Evolutionary conservation across 2,113 vertebrate genomes (phyloP).

Genomic region (Melanerpes formicivorus): DNA sequence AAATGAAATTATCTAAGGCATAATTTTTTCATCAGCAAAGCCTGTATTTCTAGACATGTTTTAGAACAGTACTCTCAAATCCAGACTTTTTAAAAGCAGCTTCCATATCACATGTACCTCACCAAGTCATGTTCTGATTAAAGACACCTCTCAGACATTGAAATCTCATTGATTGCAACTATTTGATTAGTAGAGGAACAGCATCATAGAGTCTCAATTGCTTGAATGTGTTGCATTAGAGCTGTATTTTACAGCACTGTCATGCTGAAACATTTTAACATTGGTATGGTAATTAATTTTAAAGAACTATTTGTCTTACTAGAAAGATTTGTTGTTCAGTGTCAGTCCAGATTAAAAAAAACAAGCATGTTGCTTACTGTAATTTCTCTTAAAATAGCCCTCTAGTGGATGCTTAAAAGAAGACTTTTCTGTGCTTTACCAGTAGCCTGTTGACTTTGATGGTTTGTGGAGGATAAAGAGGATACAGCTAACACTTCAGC

Average conservation of each 20-base stretch:
- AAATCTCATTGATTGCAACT: neutral
- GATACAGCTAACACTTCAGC: too few relatives aligned
- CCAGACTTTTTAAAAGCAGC: neutral
- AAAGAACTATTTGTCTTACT: neutral
- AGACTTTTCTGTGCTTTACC: neutral
- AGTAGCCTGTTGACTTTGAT: neutral
- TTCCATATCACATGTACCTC: neutral
- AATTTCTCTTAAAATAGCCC: neutral
- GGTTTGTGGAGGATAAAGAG: too few relatives aligned
- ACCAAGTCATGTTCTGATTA: neutral
- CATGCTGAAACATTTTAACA: neutral
- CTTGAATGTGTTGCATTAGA: neutral
- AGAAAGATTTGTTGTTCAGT: neutral
- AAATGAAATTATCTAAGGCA: neutral
- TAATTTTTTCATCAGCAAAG: neutral
- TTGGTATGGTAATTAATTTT: neutral
- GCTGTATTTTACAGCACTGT: neutral
- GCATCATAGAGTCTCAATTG: neutral
- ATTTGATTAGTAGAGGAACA: neutral
- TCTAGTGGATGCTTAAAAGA: neutral
- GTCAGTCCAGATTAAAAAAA: neutral
- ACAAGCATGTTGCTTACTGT: fast-evolving
- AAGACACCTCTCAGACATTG: neutral
- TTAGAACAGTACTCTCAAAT: neutral
- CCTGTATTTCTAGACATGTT: neutral